Base-by-base conservation (phyloP, 2,888 invertebrate genomes). In the Trissonchulus latispiculum region DNA sequence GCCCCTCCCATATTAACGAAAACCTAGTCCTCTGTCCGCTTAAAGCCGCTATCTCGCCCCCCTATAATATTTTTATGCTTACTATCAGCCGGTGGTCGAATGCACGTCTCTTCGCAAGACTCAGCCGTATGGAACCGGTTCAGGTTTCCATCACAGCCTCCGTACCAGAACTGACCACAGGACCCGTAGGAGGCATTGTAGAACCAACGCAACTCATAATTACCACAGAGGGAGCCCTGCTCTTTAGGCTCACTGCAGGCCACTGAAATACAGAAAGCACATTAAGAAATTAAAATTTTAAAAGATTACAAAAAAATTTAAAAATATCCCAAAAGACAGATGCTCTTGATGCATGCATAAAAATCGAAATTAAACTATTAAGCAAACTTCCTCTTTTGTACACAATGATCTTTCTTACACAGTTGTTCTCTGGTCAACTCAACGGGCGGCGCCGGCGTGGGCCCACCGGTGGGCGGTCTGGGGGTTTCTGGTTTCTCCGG, bases 81-180 rank as follows among this genome's bases (percentile, higher is more conserved):
- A 89, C 88, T 87, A 83, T 86, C 87, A 77, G 90, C 91, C 78
- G 85, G 85, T 1, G 93, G 92, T 75, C 90, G 88, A 72, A 92
- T 90, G 82, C 94, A 94, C 76, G 89, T 88, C 80, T 90, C 89
- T 77, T 87, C 87, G 80, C 93, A 94, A 61, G 91, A 90, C 62
- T 88, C 87, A 79, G 91, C 89, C 0, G 90, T 89, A 18, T 86
- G 86, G 85, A 91, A 93, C 80, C 91, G 89, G 83, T 94, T 93
- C 79, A 87, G 84, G 83, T 92, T 94, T 72, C 90, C 90, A 82
- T 90, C 90, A 84, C 94, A 94, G 28, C 93, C 93, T 36, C 93
- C 92, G 85, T 91, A 94, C 2, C 83, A 84, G 85, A 93, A 94
- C 79, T 87, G 87, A 76, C 88, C 87, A 82, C 94, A 94, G 37